Base-by-base conservation (phyloP, 2,797 vertebrate species). In the Apogon hyalosoma region DNA sequence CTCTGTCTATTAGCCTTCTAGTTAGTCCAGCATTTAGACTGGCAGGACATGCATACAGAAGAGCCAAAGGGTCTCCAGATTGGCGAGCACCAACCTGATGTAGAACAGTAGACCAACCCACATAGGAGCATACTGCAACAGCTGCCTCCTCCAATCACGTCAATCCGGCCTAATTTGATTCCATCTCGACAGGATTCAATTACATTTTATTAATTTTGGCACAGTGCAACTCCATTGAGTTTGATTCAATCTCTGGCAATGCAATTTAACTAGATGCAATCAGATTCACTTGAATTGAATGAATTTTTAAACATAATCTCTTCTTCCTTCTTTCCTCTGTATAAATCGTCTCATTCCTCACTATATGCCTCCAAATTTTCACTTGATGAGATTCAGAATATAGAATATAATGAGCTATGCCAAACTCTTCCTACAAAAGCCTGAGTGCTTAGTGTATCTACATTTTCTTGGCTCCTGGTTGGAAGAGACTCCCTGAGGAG, bases 151-250 rank as follows among this genome's bases (percentile, higher is more conserved):
- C 90, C 90, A 84, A 87, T 92, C 87, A 77, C 82, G 58, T 90
- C 89, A 79, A 14, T 75, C 73, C 6, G 65, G 68, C 52, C 78
- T 90, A 83, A 90, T 89, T 80, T 74, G 72, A 88, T 90, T 92
- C 80, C 78, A 73, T 79, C 76, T 66, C 59, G 70, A 88, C 88
- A 85, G 87, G 87, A 90, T 89, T 90, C 83, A 75, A 90, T 92
- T 90, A 90, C 85, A 64, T 87, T 90, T 90, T 74, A 90, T 90
- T 92, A 86, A 92, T 91, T 89, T 88, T 86, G 88, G 84, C 88
- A 80, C 82, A 82, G 84, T 76, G 78, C 66, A 68, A 88, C 88
- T 85, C 83, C 69, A 45, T 76, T 33, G 69, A 83, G 77, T 82
- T 89, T 79, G 84, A 90, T 86, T 88, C 82, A 66, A 87, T 90